These are phyloP conservation scores for Zootermopsis nevadensis DNA, from an alignment of 2,888 invertebrate species.

Conservation along the genomic window DNA sequence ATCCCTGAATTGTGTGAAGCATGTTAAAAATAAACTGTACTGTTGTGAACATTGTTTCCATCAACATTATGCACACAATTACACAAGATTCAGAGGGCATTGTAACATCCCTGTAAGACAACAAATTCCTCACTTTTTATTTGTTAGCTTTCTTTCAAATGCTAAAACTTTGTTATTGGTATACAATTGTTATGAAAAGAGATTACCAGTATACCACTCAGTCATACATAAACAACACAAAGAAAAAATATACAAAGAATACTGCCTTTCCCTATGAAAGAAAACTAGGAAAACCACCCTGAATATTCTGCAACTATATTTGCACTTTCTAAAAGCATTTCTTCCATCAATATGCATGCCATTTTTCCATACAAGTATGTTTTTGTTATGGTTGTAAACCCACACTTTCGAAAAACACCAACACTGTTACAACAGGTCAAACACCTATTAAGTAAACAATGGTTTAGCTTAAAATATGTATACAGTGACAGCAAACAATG, in stretches of 20 bases:
- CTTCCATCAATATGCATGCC: constrained; percentile 28
- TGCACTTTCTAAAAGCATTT: constrained; percentile 38
- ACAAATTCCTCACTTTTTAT: background rate
- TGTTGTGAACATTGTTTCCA: background rate
- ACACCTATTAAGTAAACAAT: no score
- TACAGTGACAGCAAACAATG: background rate
- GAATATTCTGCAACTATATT: constrained; percentile 25
- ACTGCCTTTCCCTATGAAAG: constrained; percentile 27
- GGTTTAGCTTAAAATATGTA: background rate
- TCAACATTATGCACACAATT: constrained; percentile 13
- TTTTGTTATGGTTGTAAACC: background rate
- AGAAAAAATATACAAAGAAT: constrained; percentile 37
- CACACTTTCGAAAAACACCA: background rate
- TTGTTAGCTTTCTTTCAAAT: background rate
- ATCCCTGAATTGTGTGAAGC: constrained; percentile 31
- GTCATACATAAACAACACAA: constrained; percentile 31
- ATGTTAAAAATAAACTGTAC: constrained; percentile 19
- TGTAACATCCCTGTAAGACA: background rate
- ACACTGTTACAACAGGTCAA: no score
- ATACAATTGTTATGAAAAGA: constrained; percentile 14
- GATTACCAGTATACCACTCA: background rate
- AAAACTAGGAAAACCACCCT: constrained; percentile 33
- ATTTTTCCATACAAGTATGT: background rate
- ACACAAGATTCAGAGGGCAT: background rate
- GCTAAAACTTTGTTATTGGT: background rate